phyloP scores from a whole-genome alignment of 53 echinoderm and acorn worm species.

The Holothuria leucospilota region DNA sequence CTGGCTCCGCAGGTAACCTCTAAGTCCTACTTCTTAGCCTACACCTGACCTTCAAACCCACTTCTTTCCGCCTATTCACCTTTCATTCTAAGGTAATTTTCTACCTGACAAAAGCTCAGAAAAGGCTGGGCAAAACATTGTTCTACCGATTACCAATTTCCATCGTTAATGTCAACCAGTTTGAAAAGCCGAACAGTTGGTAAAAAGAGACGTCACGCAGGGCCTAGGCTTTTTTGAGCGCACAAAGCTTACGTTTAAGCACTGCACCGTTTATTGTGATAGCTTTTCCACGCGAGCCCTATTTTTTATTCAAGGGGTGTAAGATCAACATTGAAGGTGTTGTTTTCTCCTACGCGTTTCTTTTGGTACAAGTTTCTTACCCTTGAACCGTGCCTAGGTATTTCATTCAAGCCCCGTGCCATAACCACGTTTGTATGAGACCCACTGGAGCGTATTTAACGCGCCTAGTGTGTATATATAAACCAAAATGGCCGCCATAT shows the following conservation, averaged over 20 bases:
- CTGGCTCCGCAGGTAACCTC: too few species aligned
- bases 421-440: background rate
- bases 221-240: background rate
- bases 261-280: slow-evolving; percentile 31
- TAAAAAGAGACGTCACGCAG: slow-evolving; percentile 5
- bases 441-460: slow-evolving; percentile 15
- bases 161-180: background rate
- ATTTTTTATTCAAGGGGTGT: slow-evolving; percentile 37
- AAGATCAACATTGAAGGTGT: slow-evolving; percentile 18
- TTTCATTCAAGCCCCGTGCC: slow-evolving; percentile 33
- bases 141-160: slow-evolving; percentile 32
- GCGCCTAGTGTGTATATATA: background rate
- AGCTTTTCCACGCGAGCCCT: slow-evolving; percentile 16
- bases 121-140: slow-evolving; percentile 31
- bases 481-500: slow-evolving; percentile 34
- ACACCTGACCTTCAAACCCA: slow-evolving; percentile 42
- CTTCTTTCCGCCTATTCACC: slow-evolving; percentile 23
- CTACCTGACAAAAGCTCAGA: slow-evolving; percentile 36
- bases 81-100: background rate
- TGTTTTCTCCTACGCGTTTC: slow-evolving; percentile 20
- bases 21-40: background rate
- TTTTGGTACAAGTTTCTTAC: slow-evolving; percentile 2
- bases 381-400: slow-evolving; percentile 25
- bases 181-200: slow-evolving; percentile 31
- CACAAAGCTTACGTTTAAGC: slow-evolving; percentile 19